phyloP scores from a whole-genome alignment of 2,797 vertebrate species.

The Knipowitschia caucasica region DNA sequence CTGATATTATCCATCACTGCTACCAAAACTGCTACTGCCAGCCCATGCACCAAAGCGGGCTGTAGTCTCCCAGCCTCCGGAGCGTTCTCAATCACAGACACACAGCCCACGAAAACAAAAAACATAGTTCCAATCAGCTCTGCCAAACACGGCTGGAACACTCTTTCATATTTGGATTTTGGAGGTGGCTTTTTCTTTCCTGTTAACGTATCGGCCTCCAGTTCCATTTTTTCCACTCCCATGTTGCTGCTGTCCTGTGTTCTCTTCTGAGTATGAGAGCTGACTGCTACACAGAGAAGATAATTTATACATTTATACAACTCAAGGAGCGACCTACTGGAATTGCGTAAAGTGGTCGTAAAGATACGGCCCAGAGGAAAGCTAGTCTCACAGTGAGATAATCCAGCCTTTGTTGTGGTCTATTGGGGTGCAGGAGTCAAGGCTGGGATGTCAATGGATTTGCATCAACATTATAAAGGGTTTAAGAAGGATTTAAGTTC shows the following conservation, averaged over 20 bases:
- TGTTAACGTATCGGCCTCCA: conserved; percentile 48
- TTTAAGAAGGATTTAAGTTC: not conserved
- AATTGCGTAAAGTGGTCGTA: conserved; percentile 33
- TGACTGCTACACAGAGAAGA: not conserved
- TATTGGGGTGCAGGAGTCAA: not conserved
- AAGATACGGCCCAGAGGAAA: conserved; percentile 15
- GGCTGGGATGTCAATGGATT: not conserved
- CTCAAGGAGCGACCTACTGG: not conserved
- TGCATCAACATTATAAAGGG: not conserved
- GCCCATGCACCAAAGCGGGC: conserved; percentile 86
- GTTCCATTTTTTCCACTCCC: conserved; percentile 61
- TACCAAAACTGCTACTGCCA: conserved; percentile 77
- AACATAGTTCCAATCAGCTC: conserved; percentile 84
- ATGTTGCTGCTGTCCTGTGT: conserved; percentile 14
- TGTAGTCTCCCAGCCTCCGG: conserved; percentile 72
- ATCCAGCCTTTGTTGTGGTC: not conserved
- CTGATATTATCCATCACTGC: conserved; percentile 84
- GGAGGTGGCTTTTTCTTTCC: conserved; percentile 15
- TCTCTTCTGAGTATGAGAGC: not conserved
- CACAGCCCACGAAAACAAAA: conserved; percentile 86
- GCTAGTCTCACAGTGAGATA: not conserved
- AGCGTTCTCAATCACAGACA: conserved; percentile 80
- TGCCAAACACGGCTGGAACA: conserved; percentile 83
- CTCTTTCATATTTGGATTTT: conserved; percentile 55
- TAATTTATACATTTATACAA: conserved; percentile 34